These are phyloP conservation scores for Clavelina lepadiformis DNA, from an alignment of 23 tunicate genomes.

Conservation along the genomic window DNA sequence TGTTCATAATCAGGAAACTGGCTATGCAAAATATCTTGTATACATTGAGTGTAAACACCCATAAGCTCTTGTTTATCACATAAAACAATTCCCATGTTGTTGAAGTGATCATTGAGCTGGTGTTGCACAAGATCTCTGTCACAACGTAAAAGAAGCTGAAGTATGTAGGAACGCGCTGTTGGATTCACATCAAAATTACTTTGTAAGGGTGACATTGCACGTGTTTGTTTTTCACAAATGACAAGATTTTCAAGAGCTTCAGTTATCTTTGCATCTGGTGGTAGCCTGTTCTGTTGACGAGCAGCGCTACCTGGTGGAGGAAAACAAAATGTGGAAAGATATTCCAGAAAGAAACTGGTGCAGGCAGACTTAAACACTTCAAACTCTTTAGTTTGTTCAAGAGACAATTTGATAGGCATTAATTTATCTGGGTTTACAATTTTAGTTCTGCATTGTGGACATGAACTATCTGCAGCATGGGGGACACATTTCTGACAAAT, in stretches of 20 bases:
- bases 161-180: conserved; percentile 31
- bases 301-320: not conserved
- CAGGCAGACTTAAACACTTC: conserved; percentile 32
- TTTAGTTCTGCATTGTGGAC: conserved; percentile 33
- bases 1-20: not conserved
- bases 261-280: conserved; percentile 17
- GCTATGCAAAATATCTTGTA: conserved; percentile 20
- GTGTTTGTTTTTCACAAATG: conserved; percentile 24
- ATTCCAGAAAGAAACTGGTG: conserved; percentile 60
- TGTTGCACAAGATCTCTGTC: conserved; percentile 9
- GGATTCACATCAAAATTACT: conserved; percentile 17
- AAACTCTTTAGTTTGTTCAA: conserved; percentile 17
- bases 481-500: conserved; percentile 36
- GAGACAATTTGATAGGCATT: conserved; percentile 7
- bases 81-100: conserved; percentile 25
- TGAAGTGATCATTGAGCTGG: conserved; percentile 28
- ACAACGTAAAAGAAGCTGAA: conserved; percentile 30
- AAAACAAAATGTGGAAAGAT: conserved; percentile 46
- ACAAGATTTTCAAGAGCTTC: conserved; percentile 23
- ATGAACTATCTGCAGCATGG: conserved; percentile 6
- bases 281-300: not conserved
- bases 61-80: conserved; percentile 23
- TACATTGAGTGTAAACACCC: conserved; percentile 38
- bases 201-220: conserved; percentile 6
- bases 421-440: not conserved